Base-by-base conservation (phyloP, 2,797 vertebrate genomes). In the Muscicapa striata region DNA sequence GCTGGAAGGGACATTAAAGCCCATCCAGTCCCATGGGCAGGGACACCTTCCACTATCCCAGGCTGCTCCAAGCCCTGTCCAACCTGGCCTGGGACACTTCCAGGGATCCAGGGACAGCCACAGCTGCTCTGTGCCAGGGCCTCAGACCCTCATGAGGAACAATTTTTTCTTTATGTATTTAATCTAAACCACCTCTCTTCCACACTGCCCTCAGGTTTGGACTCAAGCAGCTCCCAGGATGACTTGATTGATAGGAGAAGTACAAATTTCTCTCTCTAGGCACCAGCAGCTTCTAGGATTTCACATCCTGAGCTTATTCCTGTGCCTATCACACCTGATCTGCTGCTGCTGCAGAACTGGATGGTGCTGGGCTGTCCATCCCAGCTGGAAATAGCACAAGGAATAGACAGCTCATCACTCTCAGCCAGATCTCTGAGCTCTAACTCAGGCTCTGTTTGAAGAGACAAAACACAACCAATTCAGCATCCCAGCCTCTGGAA, bases 1-100 rank as follows among this genome's bases (percentile, higher is more conserved):
- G 41, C 0, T 1, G 41, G 26, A 27, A 61, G 11, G 38, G 26
- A 27, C 6, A 1, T 27, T 14, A 34, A 54, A 67, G 6, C 0
- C 0, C 26, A 26, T 0, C 40, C 34, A 10, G 6, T 59, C 0
- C n/a, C 67, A n/a, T 6, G 27, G 43, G 23, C n/a, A 73, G n/a
- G 29, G 38, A 26, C 76, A 52, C 17, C n/a, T 80, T 0, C 52
- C 61, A 67, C 76, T 13, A 2, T 17, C 68, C 61, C 68, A 59
- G 20, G 38, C 0, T 46, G 67, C 51, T 79, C 58, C 75, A 11
- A 57, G 18, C 19, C 32, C 45, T 1, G 0, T 27, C 67, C 58
- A 79, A 0, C 36, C 45, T 64, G 67, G n/a, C 27, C 51, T 64
- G 11, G 75, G 48, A 0, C 57, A 52, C 48, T 54, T 1, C 57